Evolutionary conservation across 2,113 vertebrate species (phyloP).

Genomic region (Cacatua alba): DNA sequence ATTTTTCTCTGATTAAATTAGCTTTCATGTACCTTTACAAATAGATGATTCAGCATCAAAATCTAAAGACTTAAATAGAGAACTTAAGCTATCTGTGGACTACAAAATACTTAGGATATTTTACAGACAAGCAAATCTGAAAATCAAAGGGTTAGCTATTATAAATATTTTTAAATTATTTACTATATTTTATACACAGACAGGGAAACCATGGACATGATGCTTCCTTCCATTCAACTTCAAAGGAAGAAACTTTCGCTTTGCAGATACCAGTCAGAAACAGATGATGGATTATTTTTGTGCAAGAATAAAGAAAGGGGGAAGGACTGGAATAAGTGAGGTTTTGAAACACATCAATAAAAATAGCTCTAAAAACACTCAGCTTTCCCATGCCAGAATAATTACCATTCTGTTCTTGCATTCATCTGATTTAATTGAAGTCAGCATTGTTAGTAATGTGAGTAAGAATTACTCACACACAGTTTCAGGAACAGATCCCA

Average conservation of each 20-base stretch:
- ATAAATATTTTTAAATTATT: neutral
- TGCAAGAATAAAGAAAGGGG: neutral
- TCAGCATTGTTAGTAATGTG: neutral
- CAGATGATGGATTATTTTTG: constrained; percentile 7
- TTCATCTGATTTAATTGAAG: constrained; percentile 22
- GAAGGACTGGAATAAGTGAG: neutral
- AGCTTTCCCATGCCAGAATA: constrained; percentile 26
- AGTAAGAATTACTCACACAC: constrained; percentile 18
- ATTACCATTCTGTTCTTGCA: neutral
- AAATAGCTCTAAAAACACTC: constrained; percentile 11
- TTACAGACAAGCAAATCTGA: neutral
- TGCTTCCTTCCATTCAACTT: neutral
- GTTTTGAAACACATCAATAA: constrained; percentile 14
- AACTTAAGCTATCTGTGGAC: neutral
- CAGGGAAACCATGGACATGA: neutral
- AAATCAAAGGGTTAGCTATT: neutral
- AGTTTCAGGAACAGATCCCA: neutral
- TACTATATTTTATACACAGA: neutral
- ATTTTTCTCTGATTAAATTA: neutral
- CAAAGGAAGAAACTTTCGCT: constrained; percentile 3
- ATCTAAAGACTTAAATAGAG: neutral
- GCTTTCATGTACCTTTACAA: neutral
- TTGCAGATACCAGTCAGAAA: neutral
- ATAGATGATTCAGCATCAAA: neutral
- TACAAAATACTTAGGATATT: neutral